Conservation (phyloP, 2,113 vertebrate genomes). For the Clarias batrachus region DNA sequence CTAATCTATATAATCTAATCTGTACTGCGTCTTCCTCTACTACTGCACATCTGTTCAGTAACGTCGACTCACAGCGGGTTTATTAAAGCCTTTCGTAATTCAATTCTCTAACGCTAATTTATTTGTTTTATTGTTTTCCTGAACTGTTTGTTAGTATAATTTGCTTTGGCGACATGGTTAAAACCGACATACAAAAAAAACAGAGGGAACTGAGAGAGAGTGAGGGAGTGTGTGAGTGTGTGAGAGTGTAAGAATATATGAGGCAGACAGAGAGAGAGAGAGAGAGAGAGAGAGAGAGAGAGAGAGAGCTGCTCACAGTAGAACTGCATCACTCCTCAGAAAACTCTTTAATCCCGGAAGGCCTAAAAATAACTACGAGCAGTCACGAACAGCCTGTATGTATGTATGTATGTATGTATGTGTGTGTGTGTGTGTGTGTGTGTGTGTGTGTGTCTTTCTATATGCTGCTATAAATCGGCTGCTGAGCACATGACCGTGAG, state of each 20-base stretch:
- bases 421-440: slow-evolving; percentile 35
- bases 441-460: slow-evolving; percentile 10
- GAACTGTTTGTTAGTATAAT: too few species aligned
- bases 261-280: background rate
- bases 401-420: slow-evolving; percentile 26
- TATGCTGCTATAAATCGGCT: slow-evolving; percentile 8
- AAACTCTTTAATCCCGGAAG: slow-evolving; percentile 35
- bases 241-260: too few species aligned
- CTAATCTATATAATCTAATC: too few species aligned
- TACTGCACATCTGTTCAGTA: too few species aligned
- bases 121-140: too few species aligned
- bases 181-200: background rate
- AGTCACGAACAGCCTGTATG: slow-evolving; percentile 11
- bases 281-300: background rate
- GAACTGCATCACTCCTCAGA: slow-evolving; percentile 39
- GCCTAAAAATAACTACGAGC: slow-evolving; percentile 45
- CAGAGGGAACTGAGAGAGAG: background rate
- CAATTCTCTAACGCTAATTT: too few species aligned
- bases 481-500: slow-evolving; percentile 32
- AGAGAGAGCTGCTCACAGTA: slow-evolving; percentile 10
- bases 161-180: too few species aligned
- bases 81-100: too few species aligned
- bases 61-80: too few species aligned
- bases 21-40: too few species aligned
- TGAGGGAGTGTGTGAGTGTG: too few species aligned